A percentile compares a stretch with the other conserved stretches of the same genome.
Evolutionary conservation across 2,888 invertebrate species (phyloP).

Genomic region (Quadroppia sp.): DNA sequence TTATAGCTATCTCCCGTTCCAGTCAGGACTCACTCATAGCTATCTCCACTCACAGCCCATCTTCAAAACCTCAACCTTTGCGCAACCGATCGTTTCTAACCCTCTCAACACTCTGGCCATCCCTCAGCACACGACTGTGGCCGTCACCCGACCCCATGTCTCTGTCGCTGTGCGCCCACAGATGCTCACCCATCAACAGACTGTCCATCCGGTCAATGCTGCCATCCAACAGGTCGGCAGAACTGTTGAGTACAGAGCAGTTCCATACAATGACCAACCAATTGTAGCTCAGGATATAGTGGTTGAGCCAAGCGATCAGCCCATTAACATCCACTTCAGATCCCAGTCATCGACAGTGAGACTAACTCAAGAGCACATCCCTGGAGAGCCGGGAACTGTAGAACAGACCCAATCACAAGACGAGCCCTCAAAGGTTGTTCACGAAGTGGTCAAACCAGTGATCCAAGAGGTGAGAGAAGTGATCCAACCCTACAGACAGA

Average conservation of each 20-base stretch:
- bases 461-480: constrained; percentile 38
- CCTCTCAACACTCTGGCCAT: neutral
- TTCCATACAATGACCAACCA: neutral
- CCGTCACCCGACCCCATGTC: neutral
- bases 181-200: neutral
- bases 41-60: too few relatives aligned
- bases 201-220: neutral
- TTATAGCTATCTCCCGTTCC: neutral
- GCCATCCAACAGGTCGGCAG: constrained; percentile 39
- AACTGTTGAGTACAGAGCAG: constrained; percentile 29
- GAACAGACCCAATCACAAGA: constrained; percentile 22
- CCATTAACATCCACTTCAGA: constrained; percentile 39
- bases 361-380: constrained; percentile 31
- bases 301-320: constrained; percentile 38
- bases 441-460: constrained; percentile 36
- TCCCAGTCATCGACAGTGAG: constrained; percentile 23
- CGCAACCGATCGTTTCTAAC: too few relatives aligned
- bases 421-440: constrained; percentile 35
- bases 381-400: constrained; percentile 2
- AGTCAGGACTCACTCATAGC: neutral
- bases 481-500: constrained; percentile 24
- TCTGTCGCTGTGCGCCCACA: neutral
- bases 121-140: neutral
- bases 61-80: too few relatives aligned
- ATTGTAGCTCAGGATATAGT: constrained; percentile 32